phyloP scores from a whole-genome alignment of 2,797 vertebrate genomes.

The Gorsachius magnificus region DNA sequence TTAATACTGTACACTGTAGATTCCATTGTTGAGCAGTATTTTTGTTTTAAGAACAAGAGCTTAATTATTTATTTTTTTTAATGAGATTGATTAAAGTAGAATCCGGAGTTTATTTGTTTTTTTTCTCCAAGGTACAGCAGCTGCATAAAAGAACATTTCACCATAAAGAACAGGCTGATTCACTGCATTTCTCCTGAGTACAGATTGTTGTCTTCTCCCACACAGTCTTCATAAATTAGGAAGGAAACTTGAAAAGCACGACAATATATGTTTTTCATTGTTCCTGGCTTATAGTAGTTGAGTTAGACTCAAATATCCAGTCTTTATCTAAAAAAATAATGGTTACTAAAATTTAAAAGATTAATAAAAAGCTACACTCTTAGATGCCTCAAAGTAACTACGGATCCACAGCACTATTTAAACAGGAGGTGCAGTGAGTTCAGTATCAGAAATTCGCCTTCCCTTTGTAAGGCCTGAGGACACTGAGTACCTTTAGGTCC shows the following conservation, averaged over 20 bases:
- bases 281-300: not conserved
- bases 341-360: not conserved
- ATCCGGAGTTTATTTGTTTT: conserved; percentile 31
- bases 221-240: conserved; percentile 47
- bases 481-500: not conserved
- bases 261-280: conserved; percentile 1
- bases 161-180: conserved; percentile 61
- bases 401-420: not conserved
- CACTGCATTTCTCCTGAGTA: conserved; percentile 56
- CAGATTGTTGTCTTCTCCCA: conserved; percentile 65
- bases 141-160: conserved; percentile 57
- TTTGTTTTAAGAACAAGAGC: not conserved
- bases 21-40: not conserved
- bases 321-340: not conserved
- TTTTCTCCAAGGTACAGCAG: conserved; percentile 26
- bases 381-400: not conserved
- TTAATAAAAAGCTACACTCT: not conserved
- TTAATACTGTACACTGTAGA: not conserved
- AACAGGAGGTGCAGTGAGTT: not conserved
- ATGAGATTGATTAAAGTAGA: not conserved
- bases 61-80: not conserved
- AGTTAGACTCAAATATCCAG: not conserved
- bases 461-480: not conserved
- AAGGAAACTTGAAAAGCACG: conserved; percentile 36
- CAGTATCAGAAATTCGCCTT: not conserved